Conservation (phyloP, 2,888 invertebrate genomes). For the Lamellibrachia satsuma region DNA sequence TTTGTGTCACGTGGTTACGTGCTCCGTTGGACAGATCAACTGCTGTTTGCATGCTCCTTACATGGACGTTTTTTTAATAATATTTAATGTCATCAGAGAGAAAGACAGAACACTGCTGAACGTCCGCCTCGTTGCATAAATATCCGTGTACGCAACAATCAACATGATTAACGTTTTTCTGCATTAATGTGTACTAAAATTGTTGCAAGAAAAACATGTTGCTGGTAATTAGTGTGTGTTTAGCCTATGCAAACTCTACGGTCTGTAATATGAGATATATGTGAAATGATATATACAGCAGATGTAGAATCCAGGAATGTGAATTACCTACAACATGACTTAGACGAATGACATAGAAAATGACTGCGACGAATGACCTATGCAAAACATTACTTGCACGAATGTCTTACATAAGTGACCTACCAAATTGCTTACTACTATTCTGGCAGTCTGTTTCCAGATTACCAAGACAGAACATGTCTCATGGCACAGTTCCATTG, state of each 20-base stretch:
- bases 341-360: not conserved
- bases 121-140: not conserved
- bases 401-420: not conserved
- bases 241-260: not conserved
- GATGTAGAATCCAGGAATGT: not conserved
- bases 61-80: not conserved
- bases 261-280: not conserved
- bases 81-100: not conserved
- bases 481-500: too few relatives aligned
- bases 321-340: not conserved
- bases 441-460: too few relatives aligned
- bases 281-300: too few relatives aligned
- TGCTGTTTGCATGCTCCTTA: not conserved
- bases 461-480: too few relatives aligned
- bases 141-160: not conserved
- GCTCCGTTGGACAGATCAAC: not conserved
- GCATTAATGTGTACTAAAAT: not conserved
- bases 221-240: not conserved
- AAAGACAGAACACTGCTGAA: not conserved
- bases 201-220: not conserved
- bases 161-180: not conserved
- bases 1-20: not conserved
- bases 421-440: not conserved
- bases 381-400: not conserved
- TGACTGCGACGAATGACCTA: not conserved